These are phyloP conservation scores for Chlorodrepanis virens DNA, from an alignment of 2,113 vertebrate species.

Conservation along the genomic window DNA sequence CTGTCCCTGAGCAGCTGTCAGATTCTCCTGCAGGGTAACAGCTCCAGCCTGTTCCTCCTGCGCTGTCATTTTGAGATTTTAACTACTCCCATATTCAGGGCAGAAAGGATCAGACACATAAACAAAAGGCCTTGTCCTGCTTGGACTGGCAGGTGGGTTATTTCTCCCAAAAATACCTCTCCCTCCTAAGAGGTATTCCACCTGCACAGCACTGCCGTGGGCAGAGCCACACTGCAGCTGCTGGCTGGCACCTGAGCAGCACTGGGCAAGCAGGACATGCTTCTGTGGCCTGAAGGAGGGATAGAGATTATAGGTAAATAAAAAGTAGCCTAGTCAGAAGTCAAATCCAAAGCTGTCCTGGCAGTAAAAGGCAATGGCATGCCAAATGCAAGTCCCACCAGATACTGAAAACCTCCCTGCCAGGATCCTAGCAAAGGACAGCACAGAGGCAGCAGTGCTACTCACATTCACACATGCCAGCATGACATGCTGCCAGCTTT, in stretches of 20 bases:
- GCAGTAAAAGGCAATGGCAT: neutral
- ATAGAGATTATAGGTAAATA: neutral
- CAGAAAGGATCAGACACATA: neutral
- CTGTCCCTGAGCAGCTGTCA: neutral
- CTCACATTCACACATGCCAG: neutral
- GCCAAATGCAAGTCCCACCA: neutral
- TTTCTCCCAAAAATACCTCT: neutral
- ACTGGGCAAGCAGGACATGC: neutral
- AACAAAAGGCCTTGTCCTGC: neutral
- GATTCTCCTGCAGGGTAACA: neutral
- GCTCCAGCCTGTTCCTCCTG: neutral
- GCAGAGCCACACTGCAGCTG: neutral
- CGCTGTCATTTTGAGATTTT: neutral
- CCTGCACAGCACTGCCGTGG: accelerated
- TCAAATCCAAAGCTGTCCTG: neutral
- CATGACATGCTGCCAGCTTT: accelerated
- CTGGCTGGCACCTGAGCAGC: accelerated
- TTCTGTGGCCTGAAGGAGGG: neutral
- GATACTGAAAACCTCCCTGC: neutral
- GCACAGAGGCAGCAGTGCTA: accelerated
- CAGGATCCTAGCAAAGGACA: neutral
- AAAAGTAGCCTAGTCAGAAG: neutral
- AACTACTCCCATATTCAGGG: neutral
- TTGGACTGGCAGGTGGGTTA: neutral
- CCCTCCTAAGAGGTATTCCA: neutral